Evolutionary conservation across 2,797 vertebrate species (phyloP).

Genomic region (Tenualosa thibaudeaui): DNA sequence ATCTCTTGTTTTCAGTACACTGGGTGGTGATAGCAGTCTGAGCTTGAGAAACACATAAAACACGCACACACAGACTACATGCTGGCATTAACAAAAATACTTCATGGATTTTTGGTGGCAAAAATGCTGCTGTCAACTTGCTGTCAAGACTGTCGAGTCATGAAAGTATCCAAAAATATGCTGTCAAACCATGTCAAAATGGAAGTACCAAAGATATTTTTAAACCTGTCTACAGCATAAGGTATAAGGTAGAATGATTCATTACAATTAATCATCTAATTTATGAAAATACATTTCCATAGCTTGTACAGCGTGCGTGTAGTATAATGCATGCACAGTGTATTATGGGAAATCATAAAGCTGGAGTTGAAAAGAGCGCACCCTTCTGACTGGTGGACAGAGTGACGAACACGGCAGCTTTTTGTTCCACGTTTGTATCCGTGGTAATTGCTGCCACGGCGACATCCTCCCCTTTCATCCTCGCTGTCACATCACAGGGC

Average conservation of each 20-base stretch:
- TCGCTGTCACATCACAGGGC: conserved; percentile 51
- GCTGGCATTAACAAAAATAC: conserved; percentile 3
- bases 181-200: neutral
- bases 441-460: conserved; percentile 52
- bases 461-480: conserved; percentile 60
- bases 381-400: conserved; percentile 45
- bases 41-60: neutral
- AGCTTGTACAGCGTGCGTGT: too few relatives aligned
- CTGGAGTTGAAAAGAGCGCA: conserved; percentile 28
- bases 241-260: neutral
- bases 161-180: neutral
- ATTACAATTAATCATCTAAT: neutral
- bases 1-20: neutral
- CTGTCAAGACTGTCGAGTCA: conserved; percentile 20
- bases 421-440: conserved; percentile 51
- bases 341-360: neutral
- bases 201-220: neutral
- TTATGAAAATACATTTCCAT: neutral
- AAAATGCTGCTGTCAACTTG: conserved; percentile 39
- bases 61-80: neutral
- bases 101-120: neutral
- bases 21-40: neutral
- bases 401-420: conserved; percentile 52
- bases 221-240: neutral
- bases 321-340: neutral